Conservation (phyloP, 2,888 invertebrate species). For the Harmothoe impar region DNA sequence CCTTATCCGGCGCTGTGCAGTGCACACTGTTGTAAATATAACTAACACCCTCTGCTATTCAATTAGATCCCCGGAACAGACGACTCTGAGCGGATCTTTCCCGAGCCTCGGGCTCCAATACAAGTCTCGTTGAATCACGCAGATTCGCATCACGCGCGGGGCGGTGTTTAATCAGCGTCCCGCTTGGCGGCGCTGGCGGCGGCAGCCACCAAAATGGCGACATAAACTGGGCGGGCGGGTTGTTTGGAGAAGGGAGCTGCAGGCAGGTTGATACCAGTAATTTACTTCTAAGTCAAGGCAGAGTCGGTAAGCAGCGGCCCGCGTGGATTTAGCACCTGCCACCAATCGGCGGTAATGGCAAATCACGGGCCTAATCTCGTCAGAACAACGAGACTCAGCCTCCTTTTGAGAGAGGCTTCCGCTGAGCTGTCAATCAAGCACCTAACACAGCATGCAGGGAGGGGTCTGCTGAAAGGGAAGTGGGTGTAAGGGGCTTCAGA, state of each 20-base stretch:
- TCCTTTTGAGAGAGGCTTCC: conserved; percentile 24
- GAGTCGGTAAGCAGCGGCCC: conserved; percentile 53
- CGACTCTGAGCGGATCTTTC: not conserved
- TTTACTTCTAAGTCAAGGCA: conserved; percentile 48
- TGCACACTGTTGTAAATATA: conserved; percentile 5
- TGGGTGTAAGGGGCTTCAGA: not conserved
- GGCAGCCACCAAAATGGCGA: conserved; percentile 55
- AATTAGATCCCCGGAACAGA: conserved; percentile 49
- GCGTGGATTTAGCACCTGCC: conserved; percentile 29
- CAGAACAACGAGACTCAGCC: conserved; percentile 39
- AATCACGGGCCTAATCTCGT: conserved; percentile 55
- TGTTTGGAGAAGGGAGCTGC: conserved; percentile 24
- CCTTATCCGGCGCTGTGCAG: not conserved
- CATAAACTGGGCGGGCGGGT: conserved; percentile 24
- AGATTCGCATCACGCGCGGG: conserved; percentile 49
- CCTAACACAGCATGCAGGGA: not conserved
- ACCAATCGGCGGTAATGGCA: conserved; percentile 36
- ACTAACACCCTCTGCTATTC: conserved; percentile 34
- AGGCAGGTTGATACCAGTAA: conserved; percentile 38
- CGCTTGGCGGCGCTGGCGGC: conserved; percentile 8
- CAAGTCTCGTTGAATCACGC: conserved; percentile 33
- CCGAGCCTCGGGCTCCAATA: not conserved
- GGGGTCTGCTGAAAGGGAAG: not conserved
- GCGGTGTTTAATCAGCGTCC: conserved; percentile 60
- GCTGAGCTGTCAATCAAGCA: conserved; percentile 14